phyloP scores from a whole-genome alignment of 1,140 invertebrate genomes.

The Lordiphosa clarofinis region DNA sequence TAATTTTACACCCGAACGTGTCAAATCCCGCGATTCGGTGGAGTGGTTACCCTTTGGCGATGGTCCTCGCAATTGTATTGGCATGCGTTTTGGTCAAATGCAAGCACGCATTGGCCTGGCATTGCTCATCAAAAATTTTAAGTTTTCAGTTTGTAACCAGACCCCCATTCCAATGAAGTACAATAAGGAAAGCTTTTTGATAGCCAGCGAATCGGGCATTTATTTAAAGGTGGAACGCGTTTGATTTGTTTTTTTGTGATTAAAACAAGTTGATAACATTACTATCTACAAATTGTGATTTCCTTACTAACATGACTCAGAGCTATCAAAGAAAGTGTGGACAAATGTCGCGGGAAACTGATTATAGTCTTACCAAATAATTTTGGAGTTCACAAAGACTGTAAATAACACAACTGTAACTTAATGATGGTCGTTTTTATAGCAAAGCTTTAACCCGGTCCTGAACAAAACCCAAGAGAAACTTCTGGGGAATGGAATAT shows the following conservation, averaged over 20 bases:
- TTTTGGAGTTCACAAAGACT: too few species aligned
- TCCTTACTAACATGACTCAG: too few species aligned
- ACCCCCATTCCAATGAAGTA: slow-evolving; percentile 58
- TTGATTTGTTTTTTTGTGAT: slow-evolving; percentile 3
- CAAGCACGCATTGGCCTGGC: slow-evolving; percentile 83
- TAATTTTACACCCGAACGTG: slow-evolving; percentile 83
- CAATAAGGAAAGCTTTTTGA: slow-evolving; percentile 38
- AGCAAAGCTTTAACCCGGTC: too few species aligned
- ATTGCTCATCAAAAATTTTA: slow-evolving; percentile 71
- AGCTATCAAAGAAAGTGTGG: too few species aligned
- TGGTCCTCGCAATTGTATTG: slow-evolving; percentile 79
- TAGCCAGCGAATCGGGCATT: slow-evolving; percentile 51
- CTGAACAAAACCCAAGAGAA: too few species aligned
- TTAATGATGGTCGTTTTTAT: too few species aligned
- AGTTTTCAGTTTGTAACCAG: slow-evolving; percentile 65
- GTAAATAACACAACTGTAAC: too few species aligned
- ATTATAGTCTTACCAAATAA: too few species aligned
- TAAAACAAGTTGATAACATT: background rate
- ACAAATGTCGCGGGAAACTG: too few species aligned
- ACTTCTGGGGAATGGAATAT: too few species aligned
- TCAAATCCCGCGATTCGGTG: slow-evolving; percentile 78
- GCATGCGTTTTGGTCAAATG: slow-evolving; percentile 84
- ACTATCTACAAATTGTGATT: background rate
- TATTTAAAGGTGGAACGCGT: slow-evolving; percentile 50
- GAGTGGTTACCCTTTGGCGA: slow-evolving; percentile 84